Evolutionary conservation across 1,140 invertebrate species (phyloP), one percentile per base, ranked within the genome.

Genomic region (Danaus melanippus): DNA sequence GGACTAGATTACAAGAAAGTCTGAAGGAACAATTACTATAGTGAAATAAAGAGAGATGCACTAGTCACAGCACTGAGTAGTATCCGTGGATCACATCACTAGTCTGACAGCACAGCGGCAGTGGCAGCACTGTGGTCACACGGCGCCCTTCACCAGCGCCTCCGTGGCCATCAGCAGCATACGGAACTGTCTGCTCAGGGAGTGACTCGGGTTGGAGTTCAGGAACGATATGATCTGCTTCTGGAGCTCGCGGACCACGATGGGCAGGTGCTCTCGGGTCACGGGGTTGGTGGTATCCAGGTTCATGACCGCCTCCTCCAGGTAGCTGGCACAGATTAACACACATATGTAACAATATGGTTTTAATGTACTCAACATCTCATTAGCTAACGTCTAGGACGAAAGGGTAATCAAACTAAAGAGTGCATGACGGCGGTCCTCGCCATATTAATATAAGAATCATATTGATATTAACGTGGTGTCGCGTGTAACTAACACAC

Each of bases 251-350:
- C 90, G 88, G 12, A 97, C 80, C 12, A 97, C 93, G n/a, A 89
- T 90, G 0, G 92, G 92, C 69, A 96, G 91, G 84, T 97, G 95
- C 69, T 96, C 95, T 59, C 91, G 89, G 0, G 94, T 96, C 9
- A 94, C 90, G 0, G 92, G 90, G 84, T 95, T 92, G 4, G 84
- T 89, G 7, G 90, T 89, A 76, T 96, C 94, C 45, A 98, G 84
- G 78, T 92, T 95, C 76, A 96, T 89, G 51, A 98, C 89, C 2
- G 96, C 95, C 74, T 96, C 95, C 75, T 95, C 92, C 39, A 98
- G 87, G 89, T 95, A 97, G 67, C 95, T 97, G 79, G 12, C 21
- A 32, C 21, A 32, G 21, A 32, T 5, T 32, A 32, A 32, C 21
- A 7, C 21, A 32, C 21, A 15, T 15, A 15, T 1, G 15, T 15